Conservation (phyloP, 2,888 invertebrate species). For the Leptopterna dolabrata region DNA sequence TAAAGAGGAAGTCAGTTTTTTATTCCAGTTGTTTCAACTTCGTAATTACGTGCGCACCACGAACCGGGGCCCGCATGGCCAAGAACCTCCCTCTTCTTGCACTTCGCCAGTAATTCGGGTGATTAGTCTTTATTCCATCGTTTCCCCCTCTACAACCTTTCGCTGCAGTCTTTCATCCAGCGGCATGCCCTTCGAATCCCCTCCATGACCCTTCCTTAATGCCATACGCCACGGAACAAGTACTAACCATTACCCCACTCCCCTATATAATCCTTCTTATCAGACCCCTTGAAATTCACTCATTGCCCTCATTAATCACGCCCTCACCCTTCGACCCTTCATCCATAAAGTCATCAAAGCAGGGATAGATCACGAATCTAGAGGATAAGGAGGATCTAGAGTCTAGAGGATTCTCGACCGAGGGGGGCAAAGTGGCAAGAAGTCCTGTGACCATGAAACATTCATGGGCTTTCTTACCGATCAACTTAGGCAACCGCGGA, state of each 20-base stretch:
- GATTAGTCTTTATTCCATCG: slow-evolving; percentile 18
- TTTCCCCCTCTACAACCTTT: not conserved
- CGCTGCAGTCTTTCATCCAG: not conserved
- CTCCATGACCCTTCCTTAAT: not conserved
- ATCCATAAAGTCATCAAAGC: not conserved
- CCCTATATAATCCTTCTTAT: too few species aligned
- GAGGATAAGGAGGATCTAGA: not conserved
- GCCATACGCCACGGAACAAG: not conserved
- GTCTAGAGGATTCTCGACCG: too few species aligned
- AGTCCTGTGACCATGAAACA: too few species aligned
- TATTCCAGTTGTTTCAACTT: slow-evolving; percentile 32
- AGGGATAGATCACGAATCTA: not conserved
- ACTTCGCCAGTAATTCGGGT: slow-evolving; percentile 3
- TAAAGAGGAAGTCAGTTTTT: slow-evolving; percentile 43
- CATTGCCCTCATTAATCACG: not conserved
- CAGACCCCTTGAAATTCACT: not conserved
- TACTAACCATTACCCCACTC: too few species aligned
- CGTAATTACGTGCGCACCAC: slow-evolving; percentile 18
- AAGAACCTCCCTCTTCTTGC: not conserved
- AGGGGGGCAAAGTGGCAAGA: too few species aligned
- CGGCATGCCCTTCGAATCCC: not conserved
- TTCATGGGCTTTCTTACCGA: too few species aligned
- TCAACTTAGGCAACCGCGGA: too few species aligned
- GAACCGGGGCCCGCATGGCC: not conserved
- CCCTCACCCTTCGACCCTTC: not conserved